A percentile compares a stretch with the other conserved stretches of the same genome.
These are phyloP conservation scores for Chanos chanos DNA, from an alignment of 2,797 vertebrate species.

Conservation along the genomic window DNA sequence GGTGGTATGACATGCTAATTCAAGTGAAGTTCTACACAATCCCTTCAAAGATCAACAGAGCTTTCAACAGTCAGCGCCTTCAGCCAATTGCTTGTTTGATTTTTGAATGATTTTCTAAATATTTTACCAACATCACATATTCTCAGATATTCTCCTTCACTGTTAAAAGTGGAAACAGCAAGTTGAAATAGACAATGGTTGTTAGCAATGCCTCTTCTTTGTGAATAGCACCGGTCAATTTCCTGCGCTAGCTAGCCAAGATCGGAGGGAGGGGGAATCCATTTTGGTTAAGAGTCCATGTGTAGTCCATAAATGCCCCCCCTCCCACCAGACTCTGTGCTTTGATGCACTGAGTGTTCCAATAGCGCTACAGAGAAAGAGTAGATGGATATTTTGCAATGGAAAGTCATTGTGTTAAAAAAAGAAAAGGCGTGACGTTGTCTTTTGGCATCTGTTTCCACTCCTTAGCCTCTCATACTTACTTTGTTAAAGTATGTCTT, in stretches of 20 bases:
- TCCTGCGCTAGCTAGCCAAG: not conserved
- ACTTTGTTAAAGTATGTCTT: no score
- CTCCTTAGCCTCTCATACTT: no score
- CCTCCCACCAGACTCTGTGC: not conserved
- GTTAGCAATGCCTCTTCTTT: constrained; percentile 17
- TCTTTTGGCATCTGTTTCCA: constrained; percentile 66
- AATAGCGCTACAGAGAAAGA: constrained; percentile 49
- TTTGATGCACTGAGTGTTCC: not conserved
- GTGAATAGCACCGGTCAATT: constrained; percentile 45
- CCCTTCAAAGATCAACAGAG: constrained; percentile 55
- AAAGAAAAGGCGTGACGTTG: constrained; percentile 55
- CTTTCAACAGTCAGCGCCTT: constrained; percentile 90
- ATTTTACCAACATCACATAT: constrained; percentile 18
- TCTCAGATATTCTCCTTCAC: constrained; percentile 4
- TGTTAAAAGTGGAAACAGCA: no score
- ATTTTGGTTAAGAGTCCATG: constrained; percentile 48
- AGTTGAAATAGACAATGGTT: constrained; percentile 2
- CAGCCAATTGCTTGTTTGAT: constrained; percentile 36
- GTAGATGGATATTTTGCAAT: constrained; percentile 41
- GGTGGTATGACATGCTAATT: constrained; percentile 38
- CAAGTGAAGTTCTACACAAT: constrained; percentile 32
- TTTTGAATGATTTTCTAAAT: constrained; percentile 58
- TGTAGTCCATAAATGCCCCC: not conserved
- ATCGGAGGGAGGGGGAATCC: constrained; percentile 14
- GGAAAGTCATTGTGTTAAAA: constrained; percentile 51